A percentile compares a stretch with the other conserved stretches of the same genome.
These are phyloP conservation scores for Characodon lateralis DNA, from an alignment of 2,797 vertebrate species.

Conservation along the genomic window DNA sequence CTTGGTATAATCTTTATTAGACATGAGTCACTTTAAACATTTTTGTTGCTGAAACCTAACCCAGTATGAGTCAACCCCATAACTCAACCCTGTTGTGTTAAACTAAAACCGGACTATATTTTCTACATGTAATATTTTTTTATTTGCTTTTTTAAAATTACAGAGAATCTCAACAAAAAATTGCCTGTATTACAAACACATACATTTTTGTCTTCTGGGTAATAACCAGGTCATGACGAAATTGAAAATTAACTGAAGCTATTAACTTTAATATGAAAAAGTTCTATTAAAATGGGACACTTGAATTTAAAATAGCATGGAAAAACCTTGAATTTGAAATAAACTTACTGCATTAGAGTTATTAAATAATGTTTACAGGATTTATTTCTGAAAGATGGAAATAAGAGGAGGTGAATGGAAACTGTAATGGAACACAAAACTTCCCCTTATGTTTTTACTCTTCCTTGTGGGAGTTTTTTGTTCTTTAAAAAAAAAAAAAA, in stretches of 20 bases:
- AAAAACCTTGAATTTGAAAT: background rate
- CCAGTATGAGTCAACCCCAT: too few species aligned
- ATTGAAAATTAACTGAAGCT: background rate
- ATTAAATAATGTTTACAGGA: background rate
- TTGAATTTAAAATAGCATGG: background rate
- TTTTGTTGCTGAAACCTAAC: too few species aligned
- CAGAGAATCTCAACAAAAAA: background rate
- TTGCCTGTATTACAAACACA: background rate
- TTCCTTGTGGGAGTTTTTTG: background rate
- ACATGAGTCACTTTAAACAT: too few species aligned
- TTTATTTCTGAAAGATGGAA: background rate
- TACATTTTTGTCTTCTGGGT: background rate
- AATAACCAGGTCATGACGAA: background rate
- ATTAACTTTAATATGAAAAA: background rate
- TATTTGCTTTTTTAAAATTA: background rate
- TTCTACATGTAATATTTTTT: background rate
- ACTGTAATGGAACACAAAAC: background rate
- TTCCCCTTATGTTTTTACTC: background rate
- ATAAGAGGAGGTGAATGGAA: background rate
- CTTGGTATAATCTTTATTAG: too few species aligned
- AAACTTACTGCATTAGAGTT: background rate
- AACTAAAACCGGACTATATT: too few species aligned
- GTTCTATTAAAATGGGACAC: background rate
- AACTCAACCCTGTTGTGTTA: too few species aligned
- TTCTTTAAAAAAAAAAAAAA: background rate